Evolutionary conservation across 2,888 invertebrate species (phyloP), one percentile per base, ranked within the genome.

Genomic region (Epinotia ramella): DNA sequence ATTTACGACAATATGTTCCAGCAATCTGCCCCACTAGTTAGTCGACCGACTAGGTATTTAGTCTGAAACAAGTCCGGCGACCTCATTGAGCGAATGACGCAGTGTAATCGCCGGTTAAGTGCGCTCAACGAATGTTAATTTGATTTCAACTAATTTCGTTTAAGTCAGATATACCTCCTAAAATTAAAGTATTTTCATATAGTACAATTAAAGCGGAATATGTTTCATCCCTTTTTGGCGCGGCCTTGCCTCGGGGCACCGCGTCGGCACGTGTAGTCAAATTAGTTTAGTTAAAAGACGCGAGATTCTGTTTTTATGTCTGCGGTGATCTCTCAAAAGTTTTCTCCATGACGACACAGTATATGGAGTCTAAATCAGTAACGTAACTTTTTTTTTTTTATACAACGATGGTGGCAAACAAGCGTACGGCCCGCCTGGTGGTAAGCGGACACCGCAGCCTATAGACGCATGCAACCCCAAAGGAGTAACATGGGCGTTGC

Each of bases 241-340:
- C 49, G 73, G 20, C 44, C 33, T 57, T 33, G 18, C 69, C 56
- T 49, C 49, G 49, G 16, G 49, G 46, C 64, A 20, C 49, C 62
- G 7, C 18, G 40, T 13, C 44, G 57, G 18, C 33, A 16, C 49
- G 56, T 72, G 64, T 72, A 33, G 46, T 18, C 33, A 75, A 75
- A 75, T 75, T 75, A 75, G 71, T 75, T 75, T 75, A 71, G 75
- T 75, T 75, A 75, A 74, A 71, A 75, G 65, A 71, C 60, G 20
- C 44, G 16, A 28, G 33, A 40, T 49, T 33, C 40, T 71, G 70
- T 71, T 75, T 66, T 60, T 75, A 75, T 62, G 66, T 56, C 60
- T 71, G 63, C 20, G 49, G 69, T 56, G 65, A 75, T 71, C 60
- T 60, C 60, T 75, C 75, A 75, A 66, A 71, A 71, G 75, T 71